Percentiles rank a stretch among this genome's conserved stretches.
Evolutionary conservation across 2,113 vertebrate genomes (phyloP).

Genomic region (Felis chaus): DNA sequence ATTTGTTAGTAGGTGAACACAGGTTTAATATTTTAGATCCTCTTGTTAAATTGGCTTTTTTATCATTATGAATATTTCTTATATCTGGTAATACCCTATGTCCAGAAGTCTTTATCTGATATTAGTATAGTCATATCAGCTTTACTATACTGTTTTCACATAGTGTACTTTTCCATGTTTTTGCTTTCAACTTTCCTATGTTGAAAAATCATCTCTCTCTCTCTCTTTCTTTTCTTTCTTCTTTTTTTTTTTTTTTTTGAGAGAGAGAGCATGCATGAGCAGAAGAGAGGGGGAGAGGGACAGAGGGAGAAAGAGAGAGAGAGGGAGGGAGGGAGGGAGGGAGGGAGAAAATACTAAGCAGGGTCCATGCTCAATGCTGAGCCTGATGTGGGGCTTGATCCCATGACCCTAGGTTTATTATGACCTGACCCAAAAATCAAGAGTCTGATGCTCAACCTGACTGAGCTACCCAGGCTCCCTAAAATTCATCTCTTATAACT

Average conservation of each 20-base stretch:
- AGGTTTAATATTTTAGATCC: neutral
- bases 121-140: neutral
- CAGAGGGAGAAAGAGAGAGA: too few species aligned
- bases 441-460: too few species aligned
- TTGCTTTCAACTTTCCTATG: neutral
- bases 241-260: too few species aligned
- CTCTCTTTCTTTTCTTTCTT: fast-evolving
- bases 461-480: neutral
- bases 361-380: too few species aligned
- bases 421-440: too few species aligned
- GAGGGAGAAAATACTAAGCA: too few species aligned
- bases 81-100: neutral
- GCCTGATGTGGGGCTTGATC: too few species aligned
- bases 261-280: too few species aligned
- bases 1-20: neutral
- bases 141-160: neutral
- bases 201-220: neutral
- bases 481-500: neutral
- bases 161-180: neutral
- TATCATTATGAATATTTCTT: neutral
- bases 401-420: too few species aligned
- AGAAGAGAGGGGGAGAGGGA: too few species aligned
- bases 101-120: neutral
- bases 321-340: too few species aligned
- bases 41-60: neutral